These are phyloP conservation scores for Dinoponera quadriceps DNA, from an alignment of 1,140 invertebrate species.

Conservation along the genomic window DNA sequence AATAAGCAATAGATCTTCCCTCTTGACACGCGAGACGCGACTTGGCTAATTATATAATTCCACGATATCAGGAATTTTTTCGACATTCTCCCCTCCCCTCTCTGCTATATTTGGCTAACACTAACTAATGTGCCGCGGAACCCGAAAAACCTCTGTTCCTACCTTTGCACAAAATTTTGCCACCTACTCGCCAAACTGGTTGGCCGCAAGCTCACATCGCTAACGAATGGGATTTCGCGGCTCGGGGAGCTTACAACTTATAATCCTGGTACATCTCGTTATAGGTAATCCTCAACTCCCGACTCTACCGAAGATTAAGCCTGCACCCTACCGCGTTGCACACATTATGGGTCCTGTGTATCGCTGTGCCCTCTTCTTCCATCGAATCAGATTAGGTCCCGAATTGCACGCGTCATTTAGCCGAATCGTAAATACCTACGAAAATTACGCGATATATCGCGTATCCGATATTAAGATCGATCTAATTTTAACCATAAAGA, in stretches of 20 bases:
- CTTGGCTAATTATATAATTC: not conserved
- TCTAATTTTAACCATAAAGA: not conserved
- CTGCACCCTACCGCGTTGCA: constrained; percentile 64
- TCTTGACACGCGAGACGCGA: too few relatives aligned
- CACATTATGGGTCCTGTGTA: constrained; percentile 25
- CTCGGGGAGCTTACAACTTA: constrained; percentile 78
- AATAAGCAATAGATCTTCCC: too few relatives aligned
- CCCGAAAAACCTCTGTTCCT: not conserved
- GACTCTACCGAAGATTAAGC: constrained; percentile 77
- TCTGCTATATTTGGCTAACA: not conserved
- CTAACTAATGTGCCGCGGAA: not conserved
- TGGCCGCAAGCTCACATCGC: constrained; percentile 54
- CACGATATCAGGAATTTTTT: not conserved
- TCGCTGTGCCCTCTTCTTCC: constrained; percentile 17
- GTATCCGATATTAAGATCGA: constrained; percentile 1
- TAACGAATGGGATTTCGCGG: constrained; percentile 72
- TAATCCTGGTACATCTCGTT: constrained; percentile 79
- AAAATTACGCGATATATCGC: constrained; percentile 53
- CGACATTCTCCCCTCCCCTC: too few relatives aligned
- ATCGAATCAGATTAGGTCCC: constrained; percentile 74
- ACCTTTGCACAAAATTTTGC: constrained; percentile 60
- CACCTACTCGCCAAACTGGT: constrained; percentile 63
- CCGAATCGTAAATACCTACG: constrained; percentile 29
- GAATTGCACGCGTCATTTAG: constrained; percentile 76
- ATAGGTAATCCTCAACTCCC: constrained; percentile 74